These are phyloP conservation scores for Aphaenogaster ashmeadi DNA, from an alignment of 1,140 invertebrate genomes.

Conservation along the genomic window DNA sequence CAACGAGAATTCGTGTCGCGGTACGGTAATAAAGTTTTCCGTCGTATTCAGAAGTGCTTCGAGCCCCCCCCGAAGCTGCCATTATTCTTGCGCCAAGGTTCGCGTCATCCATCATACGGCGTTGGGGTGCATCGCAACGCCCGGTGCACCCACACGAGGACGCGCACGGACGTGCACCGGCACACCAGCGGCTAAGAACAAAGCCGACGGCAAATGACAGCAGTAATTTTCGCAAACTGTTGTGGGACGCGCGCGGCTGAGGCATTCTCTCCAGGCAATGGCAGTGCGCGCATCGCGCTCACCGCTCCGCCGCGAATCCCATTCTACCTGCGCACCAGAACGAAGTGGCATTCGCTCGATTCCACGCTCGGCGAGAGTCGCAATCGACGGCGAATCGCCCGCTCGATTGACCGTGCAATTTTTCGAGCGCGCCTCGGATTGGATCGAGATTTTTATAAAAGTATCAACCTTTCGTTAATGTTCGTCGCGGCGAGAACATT, in stretches of 20 bases:
- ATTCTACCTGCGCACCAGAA: conserved; percentile 28
- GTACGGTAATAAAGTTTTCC: conserved; percentile 59
- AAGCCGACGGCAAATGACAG: conserved; percentile 78
- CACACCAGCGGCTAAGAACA: conserved; percentile 70
- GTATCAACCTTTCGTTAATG: not conserved
- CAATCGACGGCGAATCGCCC: conserved; percentile 52
- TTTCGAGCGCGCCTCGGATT: not conserved
- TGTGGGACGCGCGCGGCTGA: conserved; percentile 73
- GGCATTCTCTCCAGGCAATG: conserved; percentile 59
- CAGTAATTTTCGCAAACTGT: conserved; percentile 79
- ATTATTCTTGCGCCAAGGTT: conserved; percentile 59
- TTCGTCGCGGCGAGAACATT: not conserved
- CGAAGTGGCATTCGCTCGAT: conserved; percentile 44
- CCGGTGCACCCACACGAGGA: conserved; percentile 39
- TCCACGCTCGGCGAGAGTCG: conserved; percentile 48
- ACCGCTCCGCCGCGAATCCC: not conserved
- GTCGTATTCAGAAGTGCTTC: conserved; percentile 55
- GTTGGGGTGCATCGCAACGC: conserved; percentile 52
- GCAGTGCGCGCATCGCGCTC: conserved; percentile 31
- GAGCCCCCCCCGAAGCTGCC: conserved; percentile 39
- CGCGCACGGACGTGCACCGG: conserved; percentile 21
- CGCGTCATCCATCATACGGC: conserved; percentile 61
- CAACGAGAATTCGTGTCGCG: conserved; percentile 58
- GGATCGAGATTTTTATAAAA: not conserved
- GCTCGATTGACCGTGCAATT: conserved; percentile 63